Evolutionary conservation across 2,113 vertebrate genomes (phyloP), one percentile per base, ranked within the genome.

Genomic region (Campylomormyrus numenius): DNA sequence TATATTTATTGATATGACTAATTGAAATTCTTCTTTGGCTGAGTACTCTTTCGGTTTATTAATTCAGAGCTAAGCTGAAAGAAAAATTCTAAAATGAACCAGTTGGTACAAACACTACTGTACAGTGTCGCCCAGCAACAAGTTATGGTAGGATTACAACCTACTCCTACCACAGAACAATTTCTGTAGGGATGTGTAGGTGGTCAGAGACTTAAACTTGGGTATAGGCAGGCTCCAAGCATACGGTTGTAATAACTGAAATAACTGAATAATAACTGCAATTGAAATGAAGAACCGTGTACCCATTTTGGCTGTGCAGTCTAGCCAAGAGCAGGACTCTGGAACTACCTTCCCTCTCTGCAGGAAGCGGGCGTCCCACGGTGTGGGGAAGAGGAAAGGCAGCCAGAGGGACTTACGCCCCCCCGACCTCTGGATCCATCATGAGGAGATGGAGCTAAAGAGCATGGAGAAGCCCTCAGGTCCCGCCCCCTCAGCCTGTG

Each of bases 401-500:
- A 98, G 97, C 91, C 98, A 98, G 94, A 99, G 98, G 93, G 98
- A 99, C 91, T 94, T 99, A 83, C 93, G 98, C 15, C 98, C 98
- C 5, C 98, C 98, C 0, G 98, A 99, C 91, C 96, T 99, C 7
- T 99, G 98, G 98, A 99, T 99, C 89, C 98, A 99, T 89, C 98
- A 99, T 0, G 98, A 99, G 93, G 98, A 99, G 94, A 97, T 99
- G 97, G 98, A 99, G 93, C 97, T 99, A 96, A 99, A 99, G 94
- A 98, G 97, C 92, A 97, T 99, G 0, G 98, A 98, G 94, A 98
- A 99, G 90, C 96, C 97, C 0, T 90, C 97, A 0, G 96, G 96
- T 21, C 93, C 97, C 0, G 97, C 97, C 27, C 94, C 96, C 0
- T 91, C 96, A 0, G 97, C 95, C 46, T 96, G 93, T 0, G 96